Base-by-base conservation (phyloP, 2,797 vertebrate genomes). In the Micromesistius poutassou region DNA sequence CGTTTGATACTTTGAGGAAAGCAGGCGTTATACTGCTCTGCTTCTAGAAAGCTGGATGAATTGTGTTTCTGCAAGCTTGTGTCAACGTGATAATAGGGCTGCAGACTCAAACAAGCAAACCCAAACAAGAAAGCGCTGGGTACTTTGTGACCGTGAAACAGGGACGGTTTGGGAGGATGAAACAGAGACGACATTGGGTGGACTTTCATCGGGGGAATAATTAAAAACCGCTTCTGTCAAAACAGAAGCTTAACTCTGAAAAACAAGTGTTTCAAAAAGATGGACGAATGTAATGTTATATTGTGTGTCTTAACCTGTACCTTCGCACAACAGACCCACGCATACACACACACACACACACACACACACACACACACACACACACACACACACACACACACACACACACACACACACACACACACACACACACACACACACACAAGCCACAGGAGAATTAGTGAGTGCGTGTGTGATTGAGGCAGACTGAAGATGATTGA, bases 391-490 rank as follows among this genome's bases (percentile, higher is more conserved):
- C 16, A 74, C 30, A 30, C 30, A 55, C 7, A 28, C 73, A 74
- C 5, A 62, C 30, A n/a, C 12, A 19, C 30, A 75, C 22, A 77
- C 72, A 82, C n/a, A 40, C 12, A 4, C 19, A 25, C 25, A 74
- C 66, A 71, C 42, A 30, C 8, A 19, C 22, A 42, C 73, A 42
- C 73, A 46, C 73, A 73, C 38, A 42, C 25, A 74, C 73, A 31
- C 25, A 30, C 73, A 74, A 42, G 50, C 40, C 74, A 74, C 55
- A 83, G 14, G 68, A 79, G 77, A 73, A 80, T 81, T 77, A 66
- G 71, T 9, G 55, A 87, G 86, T 76, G 40, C 62, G 76, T 55
- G 74, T 77, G 80, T 93, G 91, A 92, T 92, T 90, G 88, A 81
- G 77, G 76, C 82, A 89, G 89, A 91, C 91, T 90, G 84, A 85